phyloP scores from a whole-genome alignment of 2,888 invertebrate genomes.

The Eristalinus sepulchralis region DNA sequence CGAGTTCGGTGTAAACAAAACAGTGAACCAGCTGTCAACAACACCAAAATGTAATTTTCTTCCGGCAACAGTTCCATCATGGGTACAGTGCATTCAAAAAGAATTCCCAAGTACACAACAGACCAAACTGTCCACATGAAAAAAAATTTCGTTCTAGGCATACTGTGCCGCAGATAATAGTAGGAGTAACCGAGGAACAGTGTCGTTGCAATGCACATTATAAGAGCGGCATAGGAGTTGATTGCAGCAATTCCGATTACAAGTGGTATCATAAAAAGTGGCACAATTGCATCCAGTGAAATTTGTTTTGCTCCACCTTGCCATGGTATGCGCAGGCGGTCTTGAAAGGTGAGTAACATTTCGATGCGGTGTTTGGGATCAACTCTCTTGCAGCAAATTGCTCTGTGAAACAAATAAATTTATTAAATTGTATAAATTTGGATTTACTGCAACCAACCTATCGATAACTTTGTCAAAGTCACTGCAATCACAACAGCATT shows the following conservation, averaged over 20 bases:
- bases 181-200: conserved; percentile 76
- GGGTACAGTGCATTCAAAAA: conserved; percentile 89
- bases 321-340: conserved; percentile 84
- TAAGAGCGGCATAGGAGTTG: conserved; percentile 79
- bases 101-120: conserved; percentile 84
- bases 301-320: conserved; percentile 83
- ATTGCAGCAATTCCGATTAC: conserved; percentile 82
- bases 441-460: conserved; percentile 78
- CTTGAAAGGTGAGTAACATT: conserved; percentile 82
- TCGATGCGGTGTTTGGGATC: conserved; percentile 74
- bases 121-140: conserved; percentile 88
- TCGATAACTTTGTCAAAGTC: conserved; percentile 83
- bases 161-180: conserved; percentile 76
- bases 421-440: not conserved
- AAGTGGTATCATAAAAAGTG: conserved; percentile 81
- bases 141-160: conserved; percentile 86
- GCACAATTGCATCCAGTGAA: conserved; percentile 81
- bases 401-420: conserved; percentile 50
- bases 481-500: conserved; percentile 84
- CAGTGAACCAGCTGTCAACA: conserved; percentile 74
- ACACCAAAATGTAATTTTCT: conserved; percentile 84
- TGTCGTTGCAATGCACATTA: conserved; percentile 76
- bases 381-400: conserved; percentile 74
- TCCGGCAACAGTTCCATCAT: conserved; percentile 86
- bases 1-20: conserved; percentile 76